Conservation (phyloP, 2,113 vertebrate species). For the Microcebus ravelobensis region DNA sequence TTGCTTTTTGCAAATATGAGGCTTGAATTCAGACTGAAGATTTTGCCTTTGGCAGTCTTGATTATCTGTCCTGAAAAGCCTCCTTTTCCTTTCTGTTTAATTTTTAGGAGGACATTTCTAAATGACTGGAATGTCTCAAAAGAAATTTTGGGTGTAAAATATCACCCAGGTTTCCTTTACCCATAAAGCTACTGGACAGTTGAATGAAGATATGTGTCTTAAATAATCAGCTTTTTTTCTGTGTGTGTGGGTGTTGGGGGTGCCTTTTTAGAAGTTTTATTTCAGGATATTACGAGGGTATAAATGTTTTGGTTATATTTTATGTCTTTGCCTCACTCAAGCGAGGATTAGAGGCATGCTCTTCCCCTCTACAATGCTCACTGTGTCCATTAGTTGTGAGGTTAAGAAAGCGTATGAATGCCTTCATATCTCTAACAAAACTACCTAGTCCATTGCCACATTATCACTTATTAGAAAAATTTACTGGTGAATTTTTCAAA, state of each 20-base stretch:
- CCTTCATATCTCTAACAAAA: background rate
- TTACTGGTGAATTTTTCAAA: background rate
- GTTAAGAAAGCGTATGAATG: background rate
- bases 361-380: too few species aligned
- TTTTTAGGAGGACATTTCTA: slow-evolving; percentile 46
- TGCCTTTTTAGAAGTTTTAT: too few species aligned
- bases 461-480: background rate
- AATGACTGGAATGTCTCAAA: slow-evolving; percentile 45
- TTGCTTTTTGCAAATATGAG: slow-evolving; percentile 61
- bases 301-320: too few species aligned
- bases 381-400: too few species aligned
- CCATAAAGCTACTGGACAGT: slow-evolving; percentile 28
- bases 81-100: slow-evolving; percentile 54
- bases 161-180: slow-evolving; percentile 42
- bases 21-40: slow-evolving; percentile 50
- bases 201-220: slow-evolving; percentile 40
- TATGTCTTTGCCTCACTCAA: too few species aligned
- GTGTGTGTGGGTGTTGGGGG: too few species aligned
- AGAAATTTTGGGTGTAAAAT: slow-evolving; percentile 56
- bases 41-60: slow-evolving; percentile 31
- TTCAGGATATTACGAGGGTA: too few species aligned
- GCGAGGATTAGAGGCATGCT: too few species aligned
- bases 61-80: slow-evolving; percentile 47
- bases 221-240: background rate
- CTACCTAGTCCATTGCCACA: background rate